phyloP scores from a whole-genome alignment of 2,113 vertebrate species.

The Solea senegalensis region DNA sequence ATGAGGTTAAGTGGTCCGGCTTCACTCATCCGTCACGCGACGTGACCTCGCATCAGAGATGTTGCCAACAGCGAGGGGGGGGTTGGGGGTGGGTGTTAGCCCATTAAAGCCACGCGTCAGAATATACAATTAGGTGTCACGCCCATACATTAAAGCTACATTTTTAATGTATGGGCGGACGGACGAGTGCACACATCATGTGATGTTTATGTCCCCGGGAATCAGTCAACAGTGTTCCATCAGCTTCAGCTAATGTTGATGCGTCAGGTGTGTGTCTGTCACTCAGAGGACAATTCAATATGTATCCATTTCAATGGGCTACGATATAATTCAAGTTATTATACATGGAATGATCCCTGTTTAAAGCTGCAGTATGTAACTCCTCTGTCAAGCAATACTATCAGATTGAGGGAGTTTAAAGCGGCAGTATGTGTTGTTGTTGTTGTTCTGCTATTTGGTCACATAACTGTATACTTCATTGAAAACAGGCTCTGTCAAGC shows the following conservation, averaged over 20 bases:
- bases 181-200: constrained; percentile 34
- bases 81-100: constrained; percentile 29
- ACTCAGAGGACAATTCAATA: neutral
- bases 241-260: no score
- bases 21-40: constrained; percentile 62
- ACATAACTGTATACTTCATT: no score
- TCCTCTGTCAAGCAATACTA: no score
- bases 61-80: constrained; percentile 23
- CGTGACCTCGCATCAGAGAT: constrained; percentile 48
- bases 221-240: neutral
- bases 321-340: no score
- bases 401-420: no score
- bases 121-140: constrained; percentile 63
- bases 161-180: constrained; percentile 39
- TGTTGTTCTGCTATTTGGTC: no score
- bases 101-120: constrained; percentile 62
- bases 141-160: constrained; percentile 49
- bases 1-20: constrained; percentile 55
- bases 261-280: no score
- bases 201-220: neutral
- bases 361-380: no score
- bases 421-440: no score
- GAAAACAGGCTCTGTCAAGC: no score
- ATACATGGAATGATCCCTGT: no score
- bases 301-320: no score